Percentiles rank a stretch among this genome's conserved stretches.
Evolutionary conservation across 2,888 invertebrate species (phyloP).

Genomic region (Formica aserva): DNA sequence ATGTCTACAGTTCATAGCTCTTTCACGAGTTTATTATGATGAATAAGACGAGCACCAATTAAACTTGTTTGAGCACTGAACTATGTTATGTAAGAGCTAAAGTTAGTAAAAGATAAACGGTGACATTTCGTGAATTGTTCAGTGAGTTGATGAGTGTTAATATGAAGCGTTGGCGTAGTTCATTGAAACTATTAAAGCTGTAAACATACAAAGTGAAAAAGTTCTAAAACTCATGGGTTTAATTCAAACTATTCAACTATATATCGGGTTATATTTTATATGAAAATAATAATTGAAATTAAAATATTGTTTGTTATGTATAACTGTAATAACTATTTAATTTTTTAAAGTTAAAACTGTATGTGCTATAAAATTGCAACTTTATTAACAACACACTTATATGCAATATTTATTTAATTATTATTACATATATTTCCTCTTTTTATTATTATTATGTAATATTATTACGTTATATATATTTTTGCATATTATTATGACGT

Average conservation of each 20-base stretch:
- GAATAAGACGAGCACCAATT: slow-evolving; percentile 74
- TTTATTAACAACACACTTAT: not conserved
- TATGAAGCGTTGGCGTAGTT: slow-evolving; percentile 63
- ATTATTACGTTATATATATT: too few species aligned
- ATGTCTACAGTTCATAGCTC: slow-evolving; percentile 1
- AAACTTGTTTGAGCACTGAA: slow-evolving; percentile 76
- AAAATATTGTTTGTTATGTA: not conserved
- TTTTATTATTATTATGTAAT: too few species aligned
- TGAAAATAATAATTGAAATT: not conserved
- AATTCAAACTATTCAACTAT: not conserved
- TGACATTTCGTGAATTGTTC: slow-evolving; percentile 59
- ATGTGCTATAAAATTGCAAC: not conserved
- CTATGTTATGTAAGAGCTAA: slow-evolving; percentile 75
- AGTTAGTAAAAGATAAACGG: slow-evolving; percentile 70
- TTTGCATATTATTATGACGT: too few species aligned
- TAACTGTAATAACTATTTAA: not conserved
- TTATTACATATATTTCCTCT: too few species aligned
- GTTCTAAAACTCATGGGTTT: not conserved
- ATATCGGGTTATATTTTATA: not conserved
- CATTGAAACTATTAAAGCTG: slow-evolving; percentile 10
- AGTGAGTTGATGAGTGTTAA: slow-evolving; percentile 45
- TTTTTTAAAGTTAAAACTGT: not conserved
- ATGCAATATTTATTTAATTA: too few species aligned
- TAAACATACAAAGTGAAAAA: slow-evolving; percentile 15
- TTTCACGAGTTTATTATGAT: slow-evolving; percentile 61